phyloP scores from a whole-genome alignment of 2,113 vertebrate genomes.

The Hippocampus mohnikei region DNA sequence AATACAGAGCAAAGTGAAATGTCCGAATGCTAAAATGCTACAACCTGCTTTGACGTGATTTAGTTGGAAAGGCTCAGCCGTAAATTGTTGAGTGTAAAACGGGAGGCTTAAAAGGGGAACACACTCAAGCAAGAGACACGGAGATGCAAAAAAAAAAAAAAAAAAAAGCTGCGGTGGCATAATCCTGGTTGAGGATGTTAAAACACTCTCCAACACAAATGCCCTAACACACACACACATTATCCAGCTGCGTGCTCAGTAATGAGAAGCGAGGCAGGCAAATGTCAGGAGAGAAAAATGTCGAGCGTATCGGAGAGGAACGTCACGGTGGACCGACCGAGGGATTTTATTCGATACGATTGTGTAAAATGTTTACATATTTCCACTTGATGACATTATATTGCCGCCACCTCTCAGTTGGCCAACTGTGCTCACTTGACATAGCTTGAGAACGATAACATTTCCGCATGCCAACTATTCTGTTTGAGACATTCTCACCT shows the following conservation, averaged over 20 bases:
- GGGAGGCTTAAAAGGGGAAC: background rate
- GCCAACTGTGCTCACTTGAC: no score
- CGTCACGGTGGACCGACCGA: constrained; percentile 19
- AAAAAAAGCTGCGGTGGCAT: constrained; percentile 24
- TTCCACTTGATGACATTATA: no score
- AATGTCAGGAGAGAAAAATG: background rate
- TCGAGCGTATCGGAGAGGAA: background rate
- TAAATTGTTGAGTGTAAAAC: constrained; percentile 6
- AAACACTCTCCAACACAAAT: constrained; percentile 7
- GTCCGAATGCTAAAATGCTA: background rate
- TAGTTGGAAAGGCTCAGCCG: background rate
- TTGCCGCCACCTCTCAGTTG: no score
- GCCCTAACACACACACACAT: constrained; percentile 2
- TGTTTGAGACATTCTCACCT: no score
- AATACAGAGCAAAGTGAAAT: background rate
- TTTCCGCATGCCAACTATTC: no score
- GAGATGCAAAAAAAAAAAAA: constrained; percentile 16
- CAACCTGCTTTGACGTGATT: constrained; percentile 3
- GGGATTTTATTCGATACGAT: constrained; percentile 32
- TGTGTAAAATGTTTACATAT: background rate
- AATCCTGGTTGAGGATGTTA: constrained; percentile 23
- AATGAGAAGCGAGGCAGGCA: constrained; percentile 30
- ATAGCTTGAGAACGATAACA: no score
- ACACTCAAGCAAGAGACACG: constrained; percentile 13
- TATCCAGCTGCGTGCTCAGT: constrained; percentile 47